Percentiles rank a stretch among this genome's conserved stretches.
phyloP scores from a whole-genome alignment of 2,888 invertebrate species.

The Smittia aterrima region DNA sequence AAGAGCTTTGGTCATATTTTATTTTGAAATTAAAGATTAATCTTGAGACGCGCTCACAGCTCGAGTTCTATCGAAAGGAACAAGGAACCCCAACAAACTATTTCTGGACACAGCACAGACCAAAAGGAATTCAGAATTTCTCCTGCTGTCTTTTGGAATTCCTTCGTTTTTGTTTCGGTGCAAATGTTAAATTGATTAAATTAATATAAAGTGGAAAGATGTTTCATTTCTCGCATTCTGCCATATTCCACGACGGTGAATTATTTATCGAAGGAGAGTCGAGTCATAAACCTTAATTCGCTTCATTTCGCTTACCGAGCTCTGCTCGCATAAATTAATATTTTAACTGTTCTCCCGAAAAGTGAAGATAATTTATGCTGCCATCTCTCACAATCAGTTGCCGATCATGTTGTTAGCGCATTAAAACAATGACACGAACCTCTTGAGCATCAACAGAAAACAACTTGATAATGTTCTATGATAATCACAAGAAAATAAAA shows the following conservation, averaged over 20 bases:
- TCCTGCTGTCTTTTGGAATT: constrained; percentile 18
- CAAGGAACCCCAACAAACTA: background rate
- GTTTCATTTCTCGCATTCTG: background rate
- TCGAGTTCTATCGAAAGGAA: background rate
- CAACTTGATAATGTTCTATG: constrained; percentile 11
- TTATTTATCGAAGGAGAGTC: background rate
- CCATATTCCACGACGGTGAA: background rate
- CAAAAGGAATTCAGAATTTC: background rate
- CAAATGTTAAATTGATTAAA: background rate
- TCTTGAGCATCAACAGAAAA: too few relatives aligned
- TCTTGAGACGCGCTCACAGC: background rate
- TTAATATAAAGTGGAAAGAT: background rate
- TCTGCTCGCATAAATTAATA: constrained; percentile 6
- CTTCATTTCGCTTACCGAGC: background rate
- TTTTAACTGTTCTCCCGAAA: background rate
- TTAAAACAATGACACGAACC: background rate
- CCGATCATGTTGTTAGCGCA: background rate
- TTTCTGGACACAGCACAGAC: background rate
- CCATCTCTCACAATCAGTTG: background rate
- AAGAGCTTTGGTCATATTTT: background rate
- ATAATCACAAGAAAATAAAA: constrained; percentile 18
- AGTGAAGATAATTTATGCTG: background rate
- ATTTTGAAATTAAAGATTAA: constrained; percentile 12
- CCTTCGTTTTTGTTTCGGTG: background rate
- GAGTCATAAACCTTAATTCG: constrained; percentile 1